These are phyloP conservation scores for Harpagoxenus sublaevis DNA, from an alignment of 2,888 invertebrate genomes.

Conservation along the genomic window DNA sequence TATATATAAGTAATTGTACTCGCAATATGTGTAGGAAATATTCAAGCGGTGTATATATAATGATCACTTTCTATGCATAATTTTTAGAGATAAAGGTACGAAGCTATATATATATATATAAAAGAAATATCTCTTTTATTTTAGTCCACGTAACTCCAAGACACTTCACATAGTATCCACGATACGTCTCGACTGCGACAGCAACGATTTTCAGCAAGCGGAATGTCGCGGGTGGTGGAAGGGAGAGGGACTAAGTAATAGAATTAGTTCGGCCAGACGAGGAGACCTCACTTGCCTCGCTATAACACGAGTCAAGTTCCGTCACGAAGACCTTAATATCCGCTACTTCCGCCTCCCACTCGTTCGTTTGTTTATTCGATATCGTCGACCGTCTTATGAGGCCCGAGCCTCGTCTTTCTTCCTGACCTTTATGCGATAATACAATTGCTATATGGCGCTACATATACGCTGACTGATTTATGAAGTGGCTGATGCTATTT, in stretches of 20 bases:
- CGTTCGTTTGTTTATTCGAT: conserved; percentile 80
- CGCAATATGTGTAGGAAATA: background rate
- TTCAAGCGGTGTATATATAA: background rate
- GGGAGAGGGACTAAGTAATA: conserved; percentile 75
- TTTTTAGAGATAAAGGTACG: background rate
- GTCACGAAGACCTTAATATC: conserved; percentile 80
- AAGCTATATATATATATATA: no score
- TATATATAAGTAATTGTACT: background rate
- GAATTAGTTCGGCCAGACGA: conserved; percentile 78
- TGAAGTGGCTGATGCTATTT: background rate
- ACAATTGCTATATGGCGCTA: conserved; percentile 58
- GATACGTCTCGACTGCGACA: conserved; percentile 29
- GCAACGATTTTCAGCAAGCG: conserved; percentile 41
- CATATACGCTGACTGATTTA: conserved; percentile 18
- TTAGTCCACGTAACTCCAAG: background rate
- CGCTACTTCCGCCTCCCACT: conserved; percentile 81
- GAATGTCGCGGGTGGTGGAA: conserved; percentile 63
- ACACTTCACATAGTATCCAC: background rate
- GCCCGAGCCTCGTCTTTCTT: conserved; percentile 55
- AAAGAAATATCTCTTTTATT: background rate
- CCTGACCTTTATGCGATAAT: conserved; percentile 70
- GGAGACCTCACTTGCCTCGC: conserved; percentile 74
- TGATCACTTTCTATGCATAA: background rate
- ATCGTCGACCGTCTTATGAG: conserved; percentile 72
- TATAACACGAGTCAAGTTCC: conserved; percentile 77